A percentile compares a stretch with the other conserved stretches of the same genome.
These are phyloP conservation scores for Sphecodes monilicornis DNA, from an alignment of 2,888 invertebrate species.

Conservation along the genomic window DNA sequence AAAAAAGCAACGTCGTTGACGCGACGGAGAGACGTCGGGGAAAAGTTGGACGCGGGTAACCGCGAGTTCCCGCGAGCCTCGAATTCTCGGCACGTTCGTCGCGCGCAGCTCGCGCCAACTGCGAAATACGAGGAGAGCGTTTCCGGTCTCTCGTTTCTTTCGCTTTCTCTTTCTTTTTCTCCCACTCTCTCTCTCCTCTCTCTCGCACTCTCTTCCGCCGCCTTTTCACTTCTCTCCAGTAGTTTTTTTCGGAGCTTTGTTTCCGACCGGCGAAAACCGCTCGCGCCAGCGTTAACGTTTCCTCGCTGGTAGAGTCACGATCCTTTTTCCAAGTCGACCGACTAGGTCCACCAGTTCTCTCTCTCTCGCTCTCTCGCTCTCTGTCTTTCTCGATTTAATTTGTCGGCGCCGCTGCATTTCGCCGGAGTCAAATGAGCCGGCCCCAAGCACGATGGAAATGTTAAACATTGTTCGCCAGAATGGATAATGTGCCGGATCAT, in stretches of 20 bases:
- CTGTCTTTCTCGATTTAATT: not conserved
- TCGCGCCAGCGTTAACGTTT: conserved; percentile 18
- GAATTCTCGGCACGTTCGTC: conserved; percentile 66
- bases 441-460: not conserved
- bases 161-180: not conserved
- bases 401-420: not conserved
- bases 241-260: conserved; percentile 9
- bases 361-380: no score
- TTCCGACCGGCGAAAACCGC: conserved; percentile 24
- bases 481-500: not conserved
- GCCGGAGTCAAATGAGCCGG: not conserved
- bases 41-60: conserved; percentile 30
- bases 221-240: conserved; percentile 10
- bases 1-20: conserved; percentile 23
- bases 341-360: conserved; percentile 20
- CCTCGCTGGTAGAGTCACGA: conserved; percentile 10
- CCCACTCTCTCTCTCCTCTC: not conserved
- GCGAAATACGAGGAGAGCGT: conserved; percentile 54
- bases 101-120: conserved; percentile 51
- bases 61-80: conserved; percentile 32
- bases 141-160: conserved; percentile 19
- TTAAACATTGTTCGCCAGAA: not conserved
- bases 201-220: not conserved
- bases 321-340: conserved; percentile 26
- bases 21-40: not conserved